phyloP scores from a whole-genome alignment of 2,113 vertebrate genomes.

The Rhinichthys klamathensis region DNA sequence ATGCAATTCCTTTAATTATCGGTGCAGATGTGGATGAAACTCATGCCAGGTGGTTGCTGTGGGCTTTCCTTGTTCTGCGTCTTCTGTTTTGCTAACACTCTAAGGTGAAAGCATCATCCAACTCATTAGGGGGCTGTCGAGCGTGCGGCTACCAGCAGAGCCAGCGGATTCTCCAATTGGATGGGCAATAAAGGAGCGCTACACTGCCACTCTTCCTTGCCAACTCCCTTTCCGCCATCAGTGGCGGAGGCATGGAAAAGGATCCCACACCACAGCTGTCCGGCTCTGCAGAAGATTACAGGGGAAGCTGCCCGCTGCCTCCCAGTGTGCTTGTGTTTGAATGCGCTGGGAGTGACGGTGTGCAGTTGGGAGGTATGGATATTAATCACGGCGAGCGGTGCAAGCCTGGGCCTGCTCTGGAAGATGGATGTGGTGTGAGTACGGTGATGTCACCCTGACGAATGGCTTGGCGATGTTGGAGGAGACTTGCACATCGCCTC shows the following conservation, averaged over 20 bases:
- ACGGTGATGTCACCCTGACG: slow-evolving; percentile 84
- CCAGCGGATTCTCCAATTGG: not conserved
- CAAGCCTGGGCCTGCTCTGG: slow-evolving; percentile 63
- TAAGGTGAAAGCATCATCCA: slow-evolving; percentile 24
- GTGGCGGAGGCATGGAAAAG: not conserved
- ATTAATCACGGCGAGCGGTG: slow-evolving; percentile 79
- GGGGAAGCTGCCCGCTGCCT: slow-evolving; percentile 42
- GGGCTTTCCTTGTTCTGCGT: not conserved
- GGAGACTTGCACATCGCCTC: slow-evolving; percentile 81
- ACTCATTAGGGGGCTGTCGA: slow-evolving; percentile 25
- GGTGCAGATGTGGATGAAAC: not conserved
- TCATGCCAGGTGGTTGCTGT: slow-evolving; percentile 4
- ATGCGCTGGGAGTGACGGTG: slow-evolving; percentile 46
- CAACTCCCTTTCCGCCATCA: not conserved
- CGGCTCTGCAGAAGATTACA: slow-evolving; percentile 50
- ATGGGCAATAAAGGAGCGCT: not conserved
- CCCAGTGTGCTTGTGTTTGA: slow-evolving; percentile 60
- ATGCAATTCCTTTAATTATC: not conserved
- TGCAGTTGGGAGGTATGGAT: slow-evolving; percentile 72
- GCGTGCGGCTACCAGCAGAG: slow-evolving; percentile 1
- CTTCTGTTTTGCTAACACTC: slow-evolving; percentile 20
- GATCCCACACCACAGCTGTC: slow-evolving; percentile 14
- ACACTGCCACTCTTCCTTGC: slow-evolving; percentile 5
- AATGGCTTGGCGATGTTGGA: slow-evolving; percentile 78
- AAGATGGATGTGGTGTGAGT: slow-evolving; percentile 83